A percentile compares a stretch with the other conserved stretches of the same genome.
These are phyloP conservation scores for Leptinotarsa defecta DNA, from an alignment of 1,140 invertebrate genomes.

Conservation along the genomic window DNA sequence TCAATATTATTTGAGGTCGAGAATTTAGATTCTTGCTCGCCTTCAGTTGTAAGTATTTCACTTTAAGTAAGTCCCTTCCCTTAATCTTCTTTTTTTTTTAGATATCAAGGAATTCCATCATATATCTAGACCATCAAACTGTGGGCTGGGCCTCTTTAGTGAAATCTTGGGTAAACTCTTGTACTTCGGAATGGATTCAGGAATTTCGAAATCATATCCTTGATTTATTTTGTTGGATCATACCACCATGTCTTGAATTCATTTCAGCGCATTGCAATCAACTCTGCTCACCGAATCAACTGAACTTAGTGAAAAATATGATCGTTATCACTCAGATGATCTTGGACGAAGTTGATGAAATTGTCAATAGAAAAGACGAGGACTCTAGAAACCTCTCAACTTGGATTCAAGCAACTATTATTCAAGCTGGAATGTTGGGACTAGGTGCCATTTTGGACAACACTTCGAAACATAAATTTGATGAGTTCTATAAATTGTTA, in stretches of 20 bases:
- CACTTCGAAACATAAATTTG: conserved; percentile 74
- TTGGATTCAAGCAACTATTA: conserved; percentile 79
- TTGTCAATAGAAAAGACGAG: conserved; percentile 60
- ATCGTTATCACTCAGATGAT: conserved; percentile 77
- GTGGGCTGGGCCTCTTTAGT: conserved; percentile 71
- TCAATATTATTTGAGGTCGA: conserved; percentile 92
- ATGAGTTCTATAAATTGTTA: conserved; percentile 67
- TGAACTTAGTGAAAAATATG: conserved; percentile 73
- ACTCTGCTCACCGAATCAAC: conserved; percentile 71
- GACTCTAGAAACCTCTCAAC: conserved; percentile 66
- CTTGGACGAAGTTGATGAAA: conserved; percentile 71
- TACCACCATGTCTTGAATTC: conserved; percentile 70
- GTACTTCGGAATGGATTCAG: conserved; percentile 66
- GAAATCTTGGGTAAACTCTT: conserved; percentile 74
- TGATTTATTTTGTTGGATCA: conserved; percentile 75
- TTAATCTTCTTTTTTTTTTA: conserved; percentile 30
- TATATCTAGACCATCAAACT: conserved; percentile 81
- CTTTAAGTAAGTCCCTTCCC: background rate
- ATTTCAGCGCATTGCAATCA: conserved; percentile 68
- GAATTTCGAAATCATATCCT: conserved; percentile 66
- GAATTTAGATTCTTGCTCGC: conserved; percentile 81
- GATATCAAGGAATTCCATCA: conserved; percentile 85
- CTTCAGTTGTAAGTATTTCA: conserved; percentile 73
- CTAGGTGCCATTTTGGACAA: conserved; percentile 75
- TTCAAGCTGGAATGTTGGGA: conserved; percentile 80